Percentiles rank a stretch among this genome's conserved stretches.
Evolutionary conservation across 2,888 invertebrate species (phyloP).

Genomic region (Helicoverpa assulta): DNA sequence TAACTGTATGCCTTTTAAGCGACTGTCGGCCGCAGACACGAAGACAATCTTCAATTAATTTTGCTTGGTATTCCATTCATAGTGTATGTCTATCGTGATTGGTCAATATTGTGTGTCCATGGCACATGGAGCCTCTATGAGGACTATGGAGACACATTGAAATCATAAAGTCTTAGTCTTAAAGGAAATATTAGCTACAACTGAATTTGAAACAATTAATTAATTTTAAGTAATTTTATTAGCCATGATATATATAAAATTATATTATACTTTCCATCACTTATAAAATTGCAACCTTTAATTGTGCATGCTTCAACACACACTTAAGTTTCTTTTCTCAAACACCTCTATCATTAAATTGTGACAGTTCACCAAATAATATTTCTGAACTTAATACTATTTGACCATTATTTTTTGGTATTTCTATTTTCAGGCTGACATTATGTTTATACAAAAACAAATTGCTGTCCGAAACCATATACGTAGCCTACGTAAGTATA

Average conservation of each 20-base stretch:
- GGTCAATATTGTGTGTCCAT: background rate
- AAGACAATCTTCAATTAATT: slow-evolving; percentile 39
- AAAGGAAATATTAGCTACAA: background rate
- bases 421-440: too few relatives aligned
- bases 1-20: slow-evolving; percentile 3
- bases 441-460: too few relatives aligned
- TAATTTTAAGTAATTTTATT: too few relatives aligned
- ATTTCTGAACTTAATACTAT: background rate
- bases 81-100: slow-evolving; percentile 6
- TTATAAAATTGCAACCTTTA: background rate
- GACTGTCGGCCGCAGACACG: slow-evolving; percentile 20
- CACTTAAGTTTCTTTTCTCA: background rate
- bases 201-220: too few relatives aligned
- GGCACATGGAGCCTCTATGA: background rate
- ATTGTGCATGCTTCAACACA: background rate
- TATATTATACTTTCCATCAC: too few relatives aligned
- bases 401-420: background rate
- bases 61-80: slow-evolving; percentile 32
- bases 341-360: background rate
- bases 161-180: background rate
- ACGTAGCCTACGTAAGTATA: too few relatives aligned
- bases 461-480: too few relatives aligned
- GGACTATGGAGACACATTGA: background rate
- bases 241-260: too few relatives aligned
- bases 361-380: background rate